phyloP scores from a whole-genome alignment of 2,888 invertebrate species.

The Plusia festucae region DNA sequence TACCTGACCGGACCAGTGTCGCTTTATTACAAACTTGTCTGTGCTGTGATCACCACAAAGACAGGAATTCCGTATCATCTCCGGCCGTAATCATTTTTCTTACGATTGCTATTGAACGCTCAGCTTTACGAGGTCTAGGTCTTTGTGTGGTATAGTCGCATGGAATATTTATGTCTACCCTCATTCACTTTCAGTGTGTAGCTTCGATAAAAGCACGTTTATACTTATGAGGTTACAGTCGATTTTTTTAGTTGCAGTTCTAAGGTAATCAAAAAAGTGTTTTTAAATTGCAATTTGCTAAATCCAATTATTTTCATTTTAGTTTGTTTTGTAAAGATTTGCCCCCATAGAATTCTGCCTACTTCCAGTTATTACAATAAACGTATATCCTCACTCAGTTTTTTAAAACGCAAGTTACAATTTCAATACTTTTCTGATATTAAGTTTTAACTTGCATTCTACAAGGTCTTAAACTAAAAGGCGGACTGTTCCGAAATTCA shows the following conservation, averaged over 20 bases:
- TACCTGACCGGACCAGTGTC: constrained; percentile 78
- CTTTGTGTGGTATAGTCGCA: constrained; percentile 36
- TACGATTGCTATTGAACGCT: constrained; percentile 32
- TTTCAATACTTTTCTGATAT: constrained; percentile 49
- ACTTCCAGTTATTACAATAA: constrained; percentile 36
- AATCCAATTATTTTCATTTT: no score
- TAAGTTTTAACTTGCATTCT: constrained; percentile 56
- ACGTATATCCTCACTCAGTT: constrained; percentile 35
- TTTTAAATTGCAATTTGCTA: no score
- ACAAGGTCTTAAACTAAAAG: constrained; percentile 50
- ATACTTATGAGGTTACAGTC: background rate
- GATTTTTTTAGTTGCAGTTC: background rate
- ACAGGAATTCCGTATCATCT: constrained; percentile 71
- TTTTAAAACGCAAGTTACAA: constrained; percentile 44
- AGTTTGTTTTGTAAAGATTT: background rate
- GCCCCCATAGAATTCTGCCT: constrained; percentile 29
- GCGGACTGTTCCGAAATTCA: constrained; percentile 62
- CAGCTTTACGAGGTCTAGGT: constrained; percentile 39
- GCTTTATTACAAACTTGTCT: constrained; percentile 70
- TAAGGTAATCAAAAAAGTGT: background rate
- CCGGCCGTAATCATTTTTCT: constrained; percentile 49
- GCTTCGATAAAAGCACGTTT: constrained; percentile 8
- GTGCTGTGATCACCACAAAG: constrained; percentile 72
- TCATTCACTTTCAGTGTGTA: constrained; percentile 28
- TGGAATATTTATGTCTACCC: constrained; percentile 21